A percentile compares a stretch with the other conserved stretches of the same genome.
Evolutionary conservation across 2,113 vertebrate species (phyloP).

Genomic region (Corythornis madagascariensis): DNA sequence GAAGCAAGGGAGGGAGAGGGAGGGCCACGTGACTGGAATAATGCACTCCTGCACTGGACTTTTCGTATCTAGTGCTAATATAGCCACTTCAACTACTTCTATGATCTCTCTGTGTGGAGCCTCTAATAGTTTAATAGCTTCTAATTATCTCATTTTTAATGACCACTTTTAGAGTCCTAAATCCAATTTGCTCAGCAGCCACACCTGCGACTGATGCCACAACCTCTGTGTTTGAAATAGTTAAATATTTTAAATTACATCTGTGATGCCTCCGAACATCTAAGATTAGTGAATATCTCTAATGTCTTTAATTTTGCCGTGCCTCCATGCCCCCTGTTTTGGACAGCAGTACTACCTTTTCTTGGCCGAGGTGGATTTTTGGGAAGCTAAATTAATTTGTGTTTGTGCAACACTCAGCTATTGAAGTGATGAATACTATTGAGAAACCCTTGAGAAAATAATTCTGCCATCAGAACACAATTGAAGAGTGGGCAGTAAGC

Average conservation of each 20-base stretch:
- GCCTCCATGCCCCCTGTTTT: background rate
- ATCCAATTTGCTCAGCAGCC: background rate
- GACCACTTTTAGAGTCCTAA: background rate
- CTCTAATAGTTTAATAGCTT: background rate
- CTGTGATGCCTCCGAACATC: background rate
- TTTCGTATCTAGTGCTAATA: background rate
- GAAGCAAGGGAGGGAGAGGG: background rate
- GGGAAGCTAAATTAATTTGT: background rate
- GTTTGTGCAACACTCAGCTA: background rate
- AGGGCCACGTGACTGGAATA: background rate
- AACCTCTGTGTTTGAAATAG: background rate
- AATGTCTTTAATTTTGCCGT: background rate
- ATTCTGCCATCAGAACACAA: background rate
- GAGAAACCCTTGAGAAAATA: slow-evolving; percentile 4
- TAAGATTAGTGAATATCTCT: background rate
- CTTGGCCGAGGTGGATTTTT: background rate
- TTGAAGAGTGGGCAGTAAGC: slow-evolving; percentile 6
- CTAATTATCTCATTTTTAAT: slow-evolving; percentile 30
- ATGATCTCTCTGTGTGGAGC: background rate
- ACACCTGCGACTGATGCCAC: background rate
- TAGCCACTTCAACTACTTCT: background rate
- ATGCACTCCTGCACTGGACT: background rate
- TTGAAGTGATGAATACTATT: background rate
- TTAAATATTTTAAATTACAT: background rate
- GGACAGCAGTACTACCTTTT: background rate